phyloP scores from a whole-genome alignment of 2,113 vertebrate genomes.

The Amazona vittata region DNA sequence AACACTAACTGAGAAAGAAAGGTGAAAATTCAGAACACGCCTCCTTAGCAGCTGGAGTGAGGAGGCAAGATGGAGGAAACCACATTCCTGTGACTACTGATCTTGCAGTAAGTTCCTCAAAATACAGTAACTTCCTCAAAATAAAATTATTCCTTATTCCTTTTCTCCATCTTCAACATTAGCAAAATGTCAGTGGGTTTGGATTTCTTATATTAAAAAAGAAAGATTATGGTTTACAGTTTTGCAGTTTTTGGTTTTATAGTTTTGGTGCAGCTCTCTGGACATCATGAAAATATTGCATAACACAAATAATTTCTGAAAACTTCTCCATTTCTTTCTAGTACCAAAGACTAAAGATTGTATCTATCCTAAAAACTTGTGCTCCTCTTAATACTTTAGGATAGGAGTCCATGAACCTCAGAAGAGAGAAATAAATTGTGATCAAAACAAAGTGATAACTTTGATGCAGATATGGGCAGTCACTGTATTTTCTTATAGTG shows the following conservation, averaged over 20 bases:
- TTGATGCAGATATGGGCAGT: not conserved
- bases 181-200: not conserved
- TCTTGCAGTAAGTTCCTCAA: not conserved
- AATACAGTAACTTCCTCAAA: not conserved
- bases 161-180: not conserved
- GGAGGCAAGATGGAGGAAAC: not conserved
- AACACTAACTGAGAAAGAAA: not conserved
- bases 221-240: not conserved
- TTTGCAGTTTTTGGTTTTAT: not conserved
- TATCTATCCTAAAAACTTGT: not conserved
- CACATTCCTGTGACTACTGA: not conserved
- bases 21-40: not conserved
- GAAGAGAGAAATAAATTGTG: not conserved
- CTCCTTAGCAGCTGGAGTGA: not conserved
- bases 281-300: not conserved
- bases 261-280: not conserved
- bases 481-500: not conserved
- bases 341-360: not conserved
- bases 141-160: not conserved
- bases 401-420: not conserved
- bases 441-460: not conserved
- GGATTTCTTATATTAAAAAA: not conserved
- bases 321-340: not conserved
- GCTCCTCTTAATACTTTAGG: not conserved
- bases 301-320: not conserved